These are phyloP conservation scores for Ahaetulla prasina DNA, from an alignment of 2,113 vertebrate genomes.

Conservation along the genomic window DNA sequence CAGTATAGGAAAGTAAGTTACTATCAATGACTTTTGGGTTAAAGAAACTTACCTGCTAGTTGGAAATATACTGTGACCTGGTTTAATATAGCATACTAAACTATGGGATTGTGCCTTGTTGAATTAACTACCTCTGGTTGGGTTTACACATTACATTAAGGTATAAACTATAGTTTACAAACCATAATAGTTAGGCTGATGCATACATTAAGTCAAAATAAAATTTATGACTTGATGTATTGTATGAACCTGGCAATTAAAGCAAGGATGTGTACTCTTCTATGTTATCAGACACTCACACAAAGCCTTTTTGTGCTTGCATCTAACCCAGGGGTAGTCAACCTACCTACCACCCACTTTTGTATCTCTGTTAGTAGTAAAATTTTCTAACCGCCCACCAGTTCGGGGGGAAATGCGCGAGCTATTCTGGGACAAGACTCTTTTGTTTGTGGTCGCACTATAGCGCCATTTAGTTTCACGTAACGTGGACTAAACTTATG, in stretches of 20 bases:
- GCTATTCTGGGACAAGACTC: too few species aligned
- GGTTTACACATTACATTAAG: neutral
- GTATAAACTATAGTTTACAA: neutral
- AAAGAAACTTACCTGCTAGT: neutral
- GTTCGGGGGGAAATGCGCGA: too few species aligned
- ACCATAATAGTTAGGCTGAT: neutral
- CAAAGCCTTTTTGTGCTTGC: neutral
- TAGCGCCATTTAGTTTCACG: too few species aligned
- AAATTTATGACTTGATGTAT: neutral
- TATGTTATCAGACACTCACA: neutral
- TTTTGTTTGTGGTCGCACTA: too few species aligned
- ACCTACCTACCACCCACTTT: too few species aligned
- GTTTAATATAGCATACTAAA: neutral
- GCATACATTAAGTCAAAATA: neutral
- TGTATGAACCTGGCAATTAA: neutral
- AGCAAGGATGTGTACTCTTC: neutral
- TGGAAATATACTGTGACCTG: neutral
- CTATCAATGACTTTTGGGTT: slow-evolving; percentile 51
- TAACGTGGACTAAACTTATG: too few species aligned
- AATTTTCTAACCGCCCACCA: too few species aligned
- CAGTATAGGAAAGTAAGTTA: slow-evolving; percentile 47
- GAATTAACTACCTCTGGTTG: neutral
- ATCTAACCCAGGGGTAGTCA: too few species aligned
- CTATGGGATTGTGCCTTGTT: neutral
- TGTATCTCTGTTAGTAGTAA: too few species aligned